Evolutionary conservation across 2,113 vertebrate species (phyloP).

Genomic region (Antechinus stuartii): DNA sequence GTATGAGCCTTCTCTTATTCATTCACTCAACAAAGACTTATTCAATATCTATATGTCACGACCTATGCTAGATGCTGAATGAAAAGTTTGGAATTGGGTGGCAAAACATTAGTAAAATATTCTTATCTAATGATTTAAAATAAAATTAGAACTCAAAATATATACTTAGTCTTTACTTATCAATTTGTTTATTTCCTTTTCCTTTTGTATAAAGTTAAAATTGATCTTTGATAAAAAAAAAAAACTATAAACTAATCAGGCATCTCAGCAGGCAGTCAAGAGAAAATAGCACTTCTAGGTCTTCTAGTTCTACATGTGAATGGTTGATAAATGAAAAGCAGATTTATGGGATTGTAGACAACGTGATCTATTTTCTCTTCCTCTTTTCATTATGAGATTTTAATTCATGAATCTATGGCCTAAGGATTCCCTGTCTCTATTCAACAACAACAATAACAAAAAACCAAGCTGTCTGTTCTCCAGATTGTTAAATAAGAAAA

Average conservation of each 20-base stretch:
- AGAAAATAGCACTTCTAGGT: slow-evolving; percentile 2
- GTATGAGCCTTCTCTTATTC: neutral
- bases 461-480: neutral
- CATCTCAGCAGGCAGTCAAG: slow-evolving; percentile 21
- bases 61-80: neutral
- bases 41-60: neutral
- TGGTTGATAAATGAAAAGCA: slow-evolving; percentile 26
- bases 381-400: slow-evolving; percentile 48
- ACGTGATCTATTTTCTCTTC: slow-evolving; percentile 16
- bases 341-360: slow-evolving; percentile 31
- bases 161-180: neutral
- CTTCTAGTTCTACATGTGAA: neutral
- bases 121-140: neutral
- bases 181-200: slow-evolving; percentile 33
- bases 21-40: neutral
- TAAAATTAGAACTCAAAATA: slow-evolving; percentile 29
- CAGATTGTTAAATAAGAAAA: slow-evolving; percentile 3
- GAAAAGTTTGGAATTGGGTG: neutral
- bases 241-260: slow-evolving; percentile 8
- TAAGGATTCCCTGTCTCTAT: slow-evolving; percentile 26
- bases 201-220: slow-evolving; percentile 1
- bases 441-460: neutral
- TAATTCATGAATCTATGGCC: neutral
- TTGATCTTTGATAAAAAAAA: slow-evolving; percentile 9
- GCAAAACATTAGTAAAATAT: slow-evolving; percentile 4